These are phyloP conservation scores for Benitochromis conjunctus DNA, from an alignment of 2,113 vertebrate species.

Conservation along the genomic window DNA sequence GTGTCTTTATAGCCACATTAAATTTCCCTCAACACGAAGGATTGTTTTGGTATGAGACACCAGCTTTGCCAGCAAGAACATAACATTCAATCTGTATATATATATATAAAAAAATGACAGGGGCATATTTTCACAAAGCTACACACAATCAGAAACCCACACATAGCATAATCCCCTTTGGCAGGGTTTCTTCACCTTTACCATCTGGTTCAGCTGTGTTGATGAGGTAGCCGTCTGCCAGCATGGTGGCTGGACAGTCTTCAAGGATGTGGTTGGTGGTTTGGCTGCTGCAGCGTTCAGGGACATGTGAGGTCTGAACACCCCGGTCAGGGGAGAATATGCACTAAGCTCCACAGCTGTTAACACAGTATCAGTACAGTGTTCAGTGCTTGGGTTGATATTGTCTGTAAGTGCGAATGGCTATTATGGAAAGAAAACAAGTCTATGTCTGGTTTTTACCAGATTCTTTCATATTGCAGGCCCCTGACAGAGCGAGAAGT, in stretches of 20 bases:
- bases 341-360: background rate
- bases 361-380: background rate
- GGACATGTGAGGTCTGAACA: background rate
- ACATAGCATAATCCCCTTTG: constrained; percentile 16
- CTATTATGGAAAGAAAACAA: background rate
- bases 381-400: background rate
- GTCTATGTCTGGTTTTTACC: background rate
- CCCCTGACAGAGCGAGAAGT: background rate
- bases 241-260: constrained; percentile 13
- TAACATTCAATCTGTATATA: background rate
- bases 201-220: constrained; percentile 32
- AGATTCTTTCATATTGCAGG: background rate
- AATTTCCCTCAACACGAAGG: background rate
- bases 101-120: too few species aligned
- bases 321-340: background rate
- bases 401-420: background rate
- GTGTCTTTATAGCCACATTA: background rate
- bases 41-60: background rate
- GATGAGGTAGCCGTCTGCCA: constrained; percentile 25
- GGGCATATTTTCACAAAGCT: background rate
- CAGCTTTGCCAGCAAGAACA: background rate
- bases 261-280: background rate
- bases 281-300: background rate
- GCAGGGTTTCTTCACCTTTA: constrained; percentile 20
- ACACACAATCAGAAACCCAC: background rate